phyloP scores from a whole-genome alignment of 2,888 invertebrate species.

The Chloromyia formosa region DNA sequence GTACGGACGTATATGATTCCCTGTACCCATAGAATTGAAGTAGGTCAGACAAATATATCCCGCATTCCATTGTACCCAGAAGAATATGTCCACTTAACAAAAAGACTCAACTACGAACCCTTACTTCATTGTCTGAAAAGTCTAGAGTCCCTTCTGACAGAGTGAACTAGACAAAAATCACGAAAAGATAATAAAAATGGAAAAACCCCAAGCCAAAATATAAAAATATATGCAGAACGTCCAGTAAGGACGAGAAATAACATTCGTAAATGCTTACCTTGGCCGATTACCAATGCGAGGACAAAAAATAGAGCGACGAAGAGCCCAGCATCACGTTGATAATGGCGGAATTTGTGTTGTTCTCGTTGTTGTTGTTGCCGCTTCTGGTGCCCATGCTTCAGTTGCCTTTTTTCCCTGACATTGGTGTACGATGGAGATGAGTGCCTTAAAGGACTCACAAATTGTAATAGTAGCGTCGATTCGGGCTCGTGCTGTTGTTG shows the following conservation, averaged over 20 bases:
- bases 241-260: neutral
- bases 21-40: no score
- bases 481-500: constrained; percentile 42
- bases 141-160: no score
- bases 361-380: constrained; percentile 28
- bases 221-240: neutral
- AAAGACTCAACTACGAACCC: no score
- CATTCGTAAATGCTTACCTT: constrained; percentile 31
- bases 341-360: neutral
- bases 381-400: neutral
- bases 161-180: no score
- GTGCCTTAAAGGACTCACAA: constrained; percentile 51
- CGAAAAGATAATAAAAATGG: no score
- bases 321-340: constrained; percentile 31
- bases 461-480: constrained; percentile 34
- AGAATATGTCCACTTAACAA: no score
- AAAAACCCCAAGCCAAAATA: no score
- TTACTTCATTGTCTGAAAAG: no score
- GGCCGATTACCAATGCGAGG: constrained; percentile 42
- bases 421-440: constrained; percentile 53
- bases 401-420: constrained; percentile 48
- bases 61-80: no score
- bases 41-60: no score
- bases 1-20: no score
- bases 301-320: constrained; percentile 13